Conservation (phyloP, 2,888 invertebrate genomes). For the Lypha dubia region DNA sequence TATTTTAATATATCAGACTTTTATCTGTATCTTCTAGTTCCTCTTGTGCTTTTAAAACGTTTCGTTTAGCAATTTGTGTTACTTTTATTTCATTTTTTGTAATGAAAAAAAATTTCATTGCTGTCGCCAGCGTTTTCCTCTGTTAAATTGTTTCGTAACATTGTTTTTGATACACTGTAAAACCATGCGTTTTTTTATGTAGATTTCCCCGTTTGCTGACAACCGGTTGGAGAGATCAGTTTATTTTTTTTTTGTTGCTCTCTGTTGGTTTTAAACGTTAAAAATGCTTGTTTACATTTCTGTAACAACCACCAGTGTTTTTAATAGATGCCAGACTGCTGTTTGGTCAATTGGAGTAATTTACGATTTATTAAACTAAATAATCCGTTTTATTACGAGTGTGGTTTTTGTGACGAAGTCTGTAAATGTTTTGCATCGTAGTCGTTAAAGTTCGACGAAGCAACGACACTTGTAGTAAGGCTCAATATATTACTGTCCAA, state of each 20-base stretch:
- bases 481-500: too few relatives aligned
- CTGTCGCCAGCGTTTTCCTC: constrained; percentile 32
- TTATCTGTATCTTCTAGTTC: constrained; percentile 40
- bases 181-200: constrained; percentile 48
- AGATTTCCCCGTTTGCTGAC: constrained; percentile 53
- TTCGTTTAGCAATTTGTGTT: constrained; percentile 14
- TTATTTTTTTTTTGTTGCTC: not conserved
- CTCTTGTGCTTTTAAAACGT: constrained; percentile 39
- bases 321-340: constrained; percentile 34
- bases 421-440: too few relatives aligned
- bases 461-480: too few relatives aligned
- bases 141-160: constrained; percentile 36
- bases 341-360: not conserved
- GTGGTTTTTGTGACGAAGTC: too few relatives aligned
- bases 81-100: constrained; percentile 19
- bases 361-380: not conserved
- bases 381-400: too few relatives aligned
- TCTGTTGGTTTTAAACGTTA: not conserved
- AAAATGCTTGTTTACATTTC: constrained; percentile 27
- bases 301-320: constrained; percentile 1
- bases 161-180: constrained; percentile 26
- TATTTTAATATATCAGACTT: constrained; percentile 54
- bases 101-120: not conserved
- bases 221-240: constrained; percentile 59
- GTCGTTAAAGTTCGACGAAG: too few relatives aligned